Base-by-base conservation (phyloP, 2,113 vertebrate species). In the Trochalopteron elliotii region DNA sequence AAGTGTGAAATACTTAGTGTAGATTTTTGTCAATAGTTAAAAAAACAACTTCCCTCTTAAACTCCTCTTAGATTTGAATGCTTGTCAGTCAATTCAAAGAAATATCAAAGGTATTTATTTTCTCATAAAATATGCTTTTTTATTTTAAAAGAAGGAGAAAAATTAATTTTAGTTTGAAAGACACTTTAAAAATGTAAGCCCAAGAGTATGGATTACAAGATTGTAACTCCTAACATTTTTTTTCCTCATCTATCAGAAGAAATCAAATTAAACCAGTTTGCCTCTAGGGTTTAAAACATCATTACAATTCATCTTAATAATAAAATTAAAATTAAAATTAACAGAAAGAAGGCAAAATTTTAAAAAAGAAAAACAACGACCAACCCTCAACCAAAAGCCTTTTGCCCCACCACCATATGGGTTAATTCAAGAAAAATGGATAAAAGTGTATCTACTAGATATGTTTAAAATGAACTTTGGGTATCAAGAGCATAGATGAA, bases 271-370 rank as follows among this genome's bases (percentile, higher is more conserved):
- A 98, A 93, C 44, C 30, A 78, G 57, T 93, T 96, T 42, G 50
- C 97, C 97, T 95, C 94, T 94, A 83, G 95, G 89, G 92, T 89
- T 97, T 98, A 95, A 93, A 95, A 95, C 76, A 96, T 95, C 84
- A 94, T 96, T 97, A 92, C 44, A 95, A 97, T 98, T 98, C 91
- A 94, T 98, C 95, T 97, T 96, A 97, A 97, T 97, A 98, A 97
- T 96, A 82, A 97, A 98, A 87, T 95, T 96, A 96, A 97, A 98
- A 87, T 95, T 96, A 96, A 98, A 98, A 97, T 97, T 97, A 98
- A 97, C 68, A 95, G 91, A 97, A 97, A 97, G 67, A 89, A 89
- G 84, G 92, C 20, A 93, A 95, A 94, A 90, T 64, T 30, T 2
- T 1, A 20, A 78, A 80, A n/a, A 23, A 8, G 3, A 75, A n/a